Evolutionary conservation across 2,797 vertebrate genomes (phyloP).

Genomic region (Cyclura pinguis): DNA sequence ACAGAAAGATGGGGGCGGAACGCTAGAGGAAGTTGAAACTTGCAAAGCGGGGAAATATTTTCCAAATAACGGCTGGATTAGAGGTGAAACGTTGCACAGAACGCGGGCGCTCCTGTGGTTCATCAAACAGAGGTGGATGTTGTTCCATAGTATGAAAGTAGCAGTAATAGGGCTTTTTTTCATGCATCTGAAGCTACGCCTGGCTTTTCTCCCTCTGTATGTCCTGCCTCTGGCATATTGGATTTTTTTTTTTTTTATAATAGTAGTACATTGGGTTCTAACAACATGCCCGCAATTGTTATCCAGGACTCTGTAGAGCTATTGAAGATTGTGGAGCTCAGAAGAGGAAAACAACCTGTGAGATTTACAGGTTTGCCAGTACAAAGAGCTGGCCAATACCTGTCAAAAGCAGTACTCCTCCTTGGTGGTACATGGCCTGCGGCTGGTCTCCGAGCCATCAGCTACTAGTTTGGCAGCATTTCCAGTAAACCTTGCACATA

Average conservation of each 20-base stretch:
- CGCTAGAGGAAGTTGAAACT: neutral
- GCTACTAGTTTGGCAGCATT: no score
- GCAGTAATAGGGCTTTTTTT: neutral
- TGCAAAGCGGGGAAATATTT: neutral
- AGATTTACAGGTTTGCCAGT: no score
- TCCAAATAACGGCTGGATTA: accelerated
- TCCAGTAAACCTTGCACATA: no score
- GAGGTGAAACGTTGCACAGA: neutral
- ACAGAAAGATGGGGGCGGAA: constrained; percentile 17
- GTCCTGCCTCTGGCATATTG: neutral
- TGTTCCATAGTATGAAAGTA: accelerated
- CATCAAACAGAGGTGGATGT: accelerated
- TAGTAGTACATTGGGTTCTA: neutral
- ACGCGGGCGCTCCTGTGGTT: neutral
- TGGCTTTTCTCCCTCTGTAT: neutral
- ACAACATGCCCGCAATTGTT: neutral
- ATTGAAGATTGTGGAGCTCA: no score
- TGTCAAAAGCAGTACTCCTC: no score
- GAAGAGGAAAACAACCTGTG: neutral
- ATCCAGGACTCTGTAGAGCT: neutral
- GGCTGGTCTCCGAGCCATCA: no score
- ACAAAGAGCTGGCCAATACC: neutral
- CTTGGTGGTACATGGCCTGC: no score
- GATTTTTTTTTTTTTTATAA: no score
- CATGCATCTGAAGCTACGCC: neutral